Percentiles rank a stretch among this genome's conserved stretches.
Evolutionary conservation across 2,113 vertebrate species (phyloP).

Genomic region (Lucifuga dentata): DNA sequence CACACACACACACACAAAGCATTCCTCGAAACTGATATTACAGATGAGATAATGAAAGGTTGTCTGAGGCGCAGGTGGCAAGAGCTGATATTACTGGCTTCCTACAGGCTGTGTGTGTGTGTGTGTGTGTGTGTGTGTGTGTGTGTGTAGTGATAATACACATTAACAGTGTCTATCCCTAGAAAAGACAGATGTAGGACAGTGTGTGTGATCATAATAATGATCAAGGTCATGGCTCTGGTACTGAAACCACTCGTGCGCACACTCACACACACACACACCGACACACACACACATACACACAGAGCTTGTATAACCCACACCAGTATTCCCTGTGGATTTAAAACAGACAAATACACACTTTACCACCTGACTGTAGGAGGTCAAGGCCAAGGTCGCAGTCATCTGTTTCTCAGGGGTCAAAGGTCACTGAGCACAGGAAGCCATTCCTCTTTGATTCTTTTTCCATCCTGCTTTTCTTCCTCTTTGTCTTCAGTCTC

Average conservation of each 20-base stretch:
- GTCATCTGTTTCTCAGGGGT: constrained; percentile 15
- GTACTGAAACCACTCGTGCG: constrained; percentile 14
- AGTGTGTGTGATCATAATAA: constrained; percentile 57
- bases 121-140: constrained; percentile 26
- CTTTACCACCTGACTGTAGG: not conserved
- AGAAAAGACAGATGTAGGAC: constrained; percentile 44
- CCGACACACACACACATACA: constrained; percentile 12
- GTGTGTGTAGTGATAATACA: not conserved
- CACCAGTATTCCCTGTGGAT: no score
- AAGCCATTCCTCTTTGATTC: not conserved
- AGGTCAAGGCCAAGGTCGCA: constrained; percentile 1
- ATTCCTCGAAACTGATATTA: constrained; percentile 54
- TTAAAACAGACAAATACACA: not conserved
- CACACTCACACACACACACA: no score
- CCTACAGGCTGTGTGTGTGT: constrained; percentile 24
- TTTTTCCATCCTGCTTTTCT: not conserved
- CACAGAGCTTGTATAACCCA: no score
- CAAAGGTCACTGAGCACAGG: constrained; percentile 17
- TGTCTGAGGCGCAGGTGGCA: constrained; percentile 65
- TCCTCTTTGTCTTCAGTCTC: no score
- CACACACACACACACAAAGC: constrained; percentile 20
- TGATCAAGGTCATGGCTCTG: constrained; percentile 39
- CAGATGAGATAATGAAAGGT: constrained; percentile 68
- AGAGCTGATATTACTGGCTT: constrained; percentile 57
- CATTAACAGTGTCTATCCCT: constrained; percentile 46